Percentiles rank a stretch among this genome's conserved stretches.
Conservation (phyloP, 2,888 invertebrate species). For the Latheticus oryzae region DNA sequence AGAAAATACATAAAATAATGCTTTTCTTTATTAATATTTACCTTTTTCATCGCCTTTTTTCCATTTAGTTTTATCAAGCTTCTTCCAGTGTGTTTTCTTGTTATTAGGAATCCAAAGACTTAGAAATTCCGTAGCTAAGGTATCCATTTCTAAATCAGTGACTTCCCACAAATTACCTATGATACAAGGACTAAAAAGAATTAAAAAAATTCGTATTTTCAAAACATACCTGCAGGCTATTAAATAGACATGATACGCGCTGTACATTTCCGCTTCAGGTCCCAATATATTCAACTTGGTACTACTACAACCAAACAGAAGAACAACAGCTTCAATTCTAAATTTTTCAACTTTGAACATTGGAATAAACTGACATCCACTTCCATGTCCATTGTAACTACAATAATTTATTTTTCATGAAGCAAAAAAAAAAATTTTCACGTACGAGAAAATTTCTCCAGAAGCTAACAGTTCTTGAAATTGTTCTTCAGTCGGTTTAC, state of each 20-base stretch:
- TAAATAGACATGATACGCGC: constrained; percentile 66
- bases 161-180: constrained; percentile 69
- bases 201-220: constrained; percentile 5
- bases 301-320: constrained; percentile 77
- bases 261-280: constrained; percentile 65
- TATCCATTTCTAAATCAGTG: constrained; percentile 67
- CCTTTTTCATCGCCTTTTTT: constrained; percentile 56
- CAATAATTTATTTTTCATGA: constrained; percentile 26
- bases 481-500: constrained; percentile 68
- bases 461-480: constrained; percentile 67
- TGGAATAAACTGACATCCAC: constrained; percentile 72
- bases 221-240: constrained; percentile 61
- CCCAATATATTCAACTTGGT: constrained; percentile 64
- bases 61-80: constrained; percentile 65
- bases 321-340: constrained; percentile 69
- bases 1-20: too few species aligned
- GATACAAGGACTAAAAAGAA: constrained; percentile 65
- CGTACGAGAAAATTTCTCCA: constrained; percentile 72
- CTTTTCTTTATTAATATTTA: too few species aligned
- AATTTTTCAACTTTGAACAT: constrained; percentile 69
- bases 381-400: constrained; percentile 79
- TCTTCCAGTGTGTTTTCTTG: constrained; percentile 64
- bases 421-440: constrained; percentile 28
- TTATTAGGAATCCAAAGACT: constrained; percentile 66
- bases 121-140: constrained; percentile 65